Evolutionary conservation across 2,888 invertebrate species (phyloP).

Genomic region (Dicyrtoma fusca): DNA sequence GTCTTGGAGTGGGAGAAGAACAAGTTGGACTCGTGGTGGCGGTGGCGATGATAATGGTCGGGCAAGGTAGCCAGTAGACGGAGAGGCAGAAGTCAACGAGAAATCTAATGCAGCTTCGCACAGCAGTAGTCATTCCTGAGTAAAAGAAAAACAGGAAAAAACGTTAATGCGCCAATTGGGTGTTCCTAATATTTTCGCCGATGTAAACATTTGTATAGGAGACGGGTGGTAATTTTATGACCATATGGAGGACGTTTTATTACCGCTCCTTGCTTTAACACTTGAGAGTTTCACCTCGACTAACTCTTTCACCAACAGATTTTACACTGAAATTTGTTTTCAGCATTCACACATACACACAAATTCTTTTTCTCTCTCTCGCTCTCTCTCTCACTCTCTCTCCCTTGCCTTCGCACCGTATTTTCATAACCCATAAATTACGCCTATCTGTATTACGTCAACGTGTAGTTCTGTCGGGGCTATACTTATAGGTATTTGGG

Average conservation of each 20-base stretch:
- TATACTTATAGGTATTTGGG: no score
- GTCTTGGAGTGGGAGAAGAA: constrained; percentile 2
- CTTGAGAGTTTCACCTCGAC: constrained; percentile 31
- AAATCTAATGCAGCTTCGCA: constrained; percentile 25
- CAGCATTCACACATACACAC: constrained; percentile 6
- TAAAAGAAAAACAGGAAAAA: constrained; percentile 24
- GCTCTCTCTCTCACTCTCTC: constrained; percentile 10
- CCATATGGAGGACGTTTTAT: constrained; percentile 41
- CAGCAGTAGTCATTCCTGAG: constrained; percentile 32
- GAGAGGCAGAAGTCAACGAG: constrained; percentile 31
- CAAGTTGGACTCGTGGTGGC: constrained; percentile 1
- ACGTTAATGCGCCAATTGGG: constrained; percentile 39
- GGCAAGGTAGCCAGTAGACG: neutral
- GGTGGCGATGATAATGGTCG: constrained; percentile 12
- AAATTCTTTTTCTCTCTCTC: neutral
- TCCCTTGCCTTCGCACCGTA: neutral
- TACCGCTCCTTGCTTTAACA: constrained; percentile 36
- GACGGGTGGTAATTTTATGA: constrained; percentile 41
- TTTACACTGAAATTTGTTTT: constrained; percentile 7
- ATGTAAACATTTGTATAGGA: constrained; percentile 41
- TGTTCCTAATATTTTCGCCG: constrained; percentile 38
- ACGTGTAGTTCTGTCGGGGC: no score
- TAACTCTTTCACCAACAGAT: constrained; percentile 14
- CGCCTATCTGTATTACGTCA: no score
- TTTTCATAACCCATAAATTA: no score